phyloP scores from a whole-genome alignment of 37 sponge, comb jelly and placozoan genomes.

The Theonella swinhoei region DNA sequence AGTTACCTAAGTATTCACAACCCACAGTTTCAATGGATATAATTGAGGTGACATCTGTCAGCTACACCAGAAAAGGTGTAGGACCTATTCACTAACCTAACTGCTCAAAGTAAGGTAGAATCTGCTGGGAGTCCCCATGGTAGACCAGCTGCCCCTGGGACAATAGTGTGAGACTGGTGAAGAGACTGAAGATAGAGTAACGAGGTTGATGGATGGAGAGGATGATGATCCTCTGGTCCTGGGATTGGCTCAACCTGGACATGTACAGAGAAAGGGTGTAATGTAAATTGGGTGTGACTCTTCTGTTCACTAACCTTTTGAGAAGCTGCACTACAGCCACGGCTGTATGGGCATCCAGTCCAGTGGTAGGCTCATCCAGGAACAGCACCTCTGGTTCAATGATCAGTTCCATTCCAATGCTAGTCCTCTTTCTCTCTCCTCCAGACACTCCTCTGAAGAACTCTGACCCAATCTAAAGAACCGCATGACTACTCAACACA shows the following conservation, averaged over 20 bases:
- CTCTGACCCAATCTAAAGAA: slow-evolving; percentile 69
- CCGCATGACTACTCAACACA: not conserved
- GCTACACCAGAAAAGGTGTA: too few relatives aligned
- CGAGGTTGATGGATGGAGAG: slow-evolving; percentile 89
- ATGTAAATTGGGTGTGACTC: not conserved
- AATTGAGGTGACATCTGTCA: too few relatives aligned
- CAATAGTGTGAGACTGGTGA: slow-evolving; percentile 73
- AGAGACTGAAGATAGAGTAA: slow-evolving; percentile 80
- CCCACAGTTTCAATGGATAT: too few relatives aligned
- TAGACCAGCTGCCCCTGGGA: slow-evolving; percentile 71
- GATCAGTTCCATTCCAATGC: slow-evolving; percentile 93
- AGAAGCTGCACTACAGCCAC: slow-evolving; percentile 70
- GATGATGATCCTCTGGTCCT: slow-evolving; percentile 59
- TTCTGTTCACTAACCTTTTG: slow-evolving; percentile 72
- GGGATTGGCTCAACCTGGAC: too few relatives aligned
- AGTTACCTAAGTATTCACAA: too few relatives aligned
- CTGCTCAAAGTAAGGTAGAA: slow-evolving; percentile 58
- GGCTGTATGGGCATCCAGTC: slow-evolving; percentile 88
- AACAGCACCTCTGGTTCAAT: slow-evolving; percentile 83
- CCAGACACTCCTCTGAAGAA: slow-evolving; percentile 85
- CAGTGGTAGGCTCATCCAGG: slow-evolving; percentile 93
- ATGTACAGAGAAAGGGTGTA: too few relatives aligned
- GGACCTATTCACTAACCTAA: slow-evolving; percentile 23
- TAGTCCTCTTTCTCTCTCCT: slow-evolving; percentile 90
- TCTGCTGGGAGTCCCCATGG: slow-evolving; percentile 51